Evolutionary conservation across 2,797 vertebrate genomes (phyloP).

Genomic region (Stomatorhinus walkeri): DNA sequence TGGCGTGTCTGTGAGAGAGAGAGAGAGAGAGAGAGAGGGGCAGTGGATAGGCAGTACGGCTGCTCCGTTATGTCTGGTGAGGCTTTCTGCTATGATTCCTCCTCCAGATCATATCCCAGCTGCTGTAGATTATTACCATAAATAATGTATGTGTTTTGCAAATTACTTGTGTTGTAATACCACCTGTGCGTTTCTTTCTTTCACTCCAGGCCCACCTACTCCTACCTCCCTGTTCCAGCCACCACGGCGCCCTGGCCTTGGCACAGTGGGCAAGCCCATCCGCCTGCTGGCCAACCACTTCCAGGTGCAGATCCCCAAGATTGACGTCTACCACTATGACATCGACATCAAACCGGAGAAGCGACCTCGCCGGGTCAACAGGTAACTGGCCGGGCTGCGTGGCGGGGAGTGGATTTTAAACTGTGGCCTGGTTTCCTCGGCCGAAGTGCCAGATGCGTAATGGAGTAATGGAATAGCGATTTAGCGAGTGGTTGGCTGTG

Average conservation of each 20-base stretch:
- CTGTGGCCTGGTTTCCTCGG: no score
- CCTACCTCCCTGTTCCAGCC: slow-evolving; percentile 89
- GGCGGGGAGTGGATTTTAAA: background rate
- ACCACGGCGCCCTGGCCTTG: slow-evolving; percentile 90
- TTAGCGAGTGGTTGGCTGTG: background rate
- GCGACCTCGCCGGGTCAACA: slow-evolving; percentile 93
- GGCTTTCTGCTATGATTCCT: background rate
- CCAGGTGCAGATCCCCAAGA: slow-evolving; percentile 99
- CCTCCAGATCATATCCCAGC: background rate
- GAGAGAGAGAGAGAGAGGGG: background rate
- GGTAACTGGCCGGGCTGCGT: slow-evolving; percentile 53
- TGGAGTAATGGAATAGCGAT: background rate
- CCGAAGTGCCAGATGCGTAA: background rate
- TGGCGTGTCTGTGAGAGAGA: background rate
- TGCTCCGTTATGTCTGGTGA: background rate
- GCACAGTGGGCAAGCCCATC: slow-evolving; percentile 97
- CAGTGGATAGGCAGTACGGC: background rate
- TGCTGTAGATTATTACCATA: background rate
- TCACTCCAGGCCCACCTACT: slow-evolving; percentile 61
- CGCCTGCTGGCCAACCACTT: slow-evolving; percentile 96
- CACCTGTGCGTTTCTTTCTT: background rate
- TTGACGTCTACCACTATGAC: slow-evolving; percentile 98
- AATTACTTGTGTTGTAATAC: background rate
- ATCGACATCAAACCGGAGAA: slow-evolving; percentile 99
- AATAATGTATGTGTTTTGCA: background rate